Percentiles rank a stretch among this genome's conserved stretches.
These are phyloP conservation scores for Chiloscyllium punctatum DNA, from an alignment of 2,797 vertebrate genomes.

Conservation along the genomic window DNA sequence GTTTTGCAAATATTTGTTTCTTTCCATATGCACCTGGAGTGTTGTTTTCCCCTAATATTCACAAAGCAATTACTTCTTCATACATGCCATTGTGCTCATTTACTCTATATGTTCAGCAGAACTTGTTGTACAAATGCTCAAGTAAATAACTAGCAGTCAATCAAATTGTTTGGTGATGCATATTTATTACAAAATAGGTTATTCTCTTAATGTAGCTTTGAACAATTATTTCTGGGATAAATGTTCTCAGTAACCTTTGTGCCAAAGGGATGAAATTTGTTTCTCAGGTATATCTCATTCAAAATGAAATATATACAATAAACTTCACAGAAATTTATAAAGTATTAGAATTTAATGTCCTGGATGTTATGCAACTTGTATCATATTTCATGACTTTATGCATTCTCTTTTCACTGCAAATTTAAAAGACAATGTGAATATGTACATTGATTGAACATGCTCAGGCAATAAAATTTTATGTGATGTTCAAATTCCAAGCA, in stretches of 20 bases:
- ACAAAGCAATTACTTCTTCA: background rate
- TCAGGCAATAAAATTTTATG: background rate
- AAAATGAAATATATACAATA: background rate
- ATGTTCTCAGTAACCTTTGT: background rate
- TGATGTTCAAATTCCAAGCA: background rate
- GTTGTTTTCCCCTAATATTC: background rate
- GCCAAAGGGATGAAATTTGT: background rate
- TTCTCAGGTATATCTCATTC: background rate
- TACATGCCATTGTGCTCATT: background rate
- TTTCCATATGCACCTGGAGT: background rate
- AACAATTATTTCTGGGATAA: background rate
- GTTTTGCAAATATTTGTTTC: background rate
- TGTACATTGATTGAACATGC: background rate
- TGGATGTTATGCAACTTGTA: background rate
- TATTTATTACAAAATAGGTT: background rate
- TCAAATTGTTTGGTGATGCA: background rate
- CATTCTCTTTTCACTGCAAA: background rate
- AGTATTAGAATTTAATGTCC: background rate
- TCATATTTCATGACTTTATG: background rate
- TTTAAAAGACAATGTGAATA: background rate
- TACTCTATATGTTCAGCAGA: background rate
- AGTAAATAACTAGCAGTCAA: background rate
- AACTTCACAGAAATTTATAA: conserved; percentile 7
- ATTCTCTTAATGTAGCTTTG: background rate
- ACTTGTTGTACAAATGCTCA: background rate